Evolutionary conservation across 92 coral and sea anemone genomes (phyloP), one percentile per base, ranked within the genome.

Genomic region (Porites divaricata): DNA sequence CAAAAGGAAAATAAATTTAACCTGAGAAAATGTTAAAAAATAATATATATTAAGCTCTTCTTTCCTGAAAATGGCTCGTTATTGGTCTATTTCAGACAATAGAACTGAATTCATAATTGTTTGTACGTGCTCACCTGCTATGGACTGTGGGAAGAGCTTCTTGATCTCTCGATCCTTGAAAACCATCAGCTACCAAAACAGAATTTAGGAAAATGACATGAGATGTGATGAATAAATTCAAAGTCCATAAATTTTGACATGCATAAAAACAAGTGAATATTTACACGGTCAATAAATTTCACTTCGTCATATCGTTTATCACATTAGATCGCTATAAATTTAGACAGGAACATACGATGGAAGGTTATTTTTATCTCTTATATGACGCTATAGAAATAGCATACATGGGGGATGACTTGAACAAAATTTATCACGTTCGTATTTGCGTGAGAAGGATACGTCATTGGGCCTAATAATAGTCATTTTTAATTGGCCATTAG

Each of bases 181-280:
- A 81, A 52, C 62, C 78, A 71, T 81, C 86, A 81, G 78, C 86
- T 81, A 61, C n/a, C 41, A 63, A 61, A 81, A 81, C 14, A 71
- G 35, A 5, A 56, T 8, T 17, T 23, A 41, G 9, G 54, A 16
- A 48, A 20, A 67, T 24, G n/a, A 14, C 53, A 25, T 28, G n/a
- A 65, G 16, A 13, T 5, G 67, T 13, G 13, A 49, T 54, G 16
- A 54, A 54, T 54, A 8, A 11, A 54, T 54, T 54, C 16, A 54
- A 54, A 54, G 16, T 54, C 59, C 16, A 11, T 54, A 4, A 54
- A 54, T 54, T 11, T 35, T 35, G 45, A 35, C 45, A 54, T 54
- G 17, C 59, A 54, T 54, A 54, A 11, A 54, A 54, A 54, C 10
- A 54, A 54, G 59, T 11, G 14, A 54, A 54, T 54, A 11, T 54